These are phyloP conservation scores for Petrolisthes cinctipes DNA, from an alignment of 2,888 invertebrate species.

Conservation along the genomic window DNA sequence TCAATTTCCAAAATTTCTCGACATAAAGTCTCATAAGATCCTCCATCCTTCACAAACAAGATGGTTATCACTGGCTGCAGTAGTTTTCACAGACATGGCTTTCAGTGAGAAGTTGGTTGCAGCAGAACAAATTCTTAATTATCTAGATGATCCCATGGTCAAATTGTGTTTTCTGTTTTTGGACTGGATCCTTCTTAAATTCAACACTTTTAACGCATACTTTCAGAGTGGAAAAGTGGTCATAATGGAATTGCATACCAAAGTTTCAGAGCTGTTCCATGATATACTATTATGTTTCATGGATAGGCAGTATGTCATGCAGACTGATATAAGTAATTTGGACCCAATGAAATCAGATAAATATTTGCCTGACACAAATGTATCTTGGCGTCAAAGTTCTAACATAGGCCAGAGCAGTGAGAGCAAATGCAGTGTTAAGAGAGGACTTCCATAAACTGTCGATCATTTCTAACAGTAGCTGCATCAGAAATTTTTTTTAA, in stretches of 20 bases:
- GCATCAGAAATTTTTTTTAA: neutral
- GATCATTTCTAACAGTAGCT: neutral
- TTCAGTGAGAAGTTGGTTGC: slow-evolving; percentile 15
- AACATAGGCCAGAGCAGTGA: neutral
- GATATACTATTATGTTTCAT: neutral
- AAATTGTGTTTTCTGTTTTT: slow-evolving; percentile 41
- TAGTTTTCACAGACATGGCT: slow-evolving; percentile 44
- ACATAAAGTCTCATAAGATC: slow-evolving; percentile 66
- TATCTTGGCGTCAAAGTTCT: slow-evolving; percentile 23
- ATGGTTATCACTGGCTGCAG: slow-evolving; percentile 66
- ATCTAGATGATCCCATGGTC: too few relatives aligned
- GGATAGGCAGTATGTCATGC: slow-evolving; percentile 10
- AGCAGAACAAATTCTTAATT: slow-evolving; percentile 42
- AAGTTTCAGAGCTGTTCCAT: neutral
- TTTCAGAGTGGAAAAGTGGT: too few relatives aligned
- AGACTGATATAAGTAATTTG: slow-evolving; percentile 11
- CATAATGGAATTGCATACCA: slow-evolving; percentile 42
- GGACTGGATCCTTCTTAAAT: too few relatives aligned
- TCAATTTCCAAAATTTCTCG: slow-evolving; percentile 66
- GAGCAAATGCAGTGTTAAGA: neutral
- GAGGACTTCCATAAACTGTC: neutral
- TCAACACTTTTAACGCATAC: too few relatives aligned
- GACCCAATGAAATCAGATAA: slow-evolving; percentile 1
- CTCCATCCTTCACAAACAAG: slow-evolving; percentile 67
- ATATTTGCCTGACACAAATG: neutral